A percentile compares a stretch with the other conserved stretches of the same genome.
Evolutionary conservation across 2,888 invertebrate species (phyloP).

Genomic region (Netelia virgata): DNA sequence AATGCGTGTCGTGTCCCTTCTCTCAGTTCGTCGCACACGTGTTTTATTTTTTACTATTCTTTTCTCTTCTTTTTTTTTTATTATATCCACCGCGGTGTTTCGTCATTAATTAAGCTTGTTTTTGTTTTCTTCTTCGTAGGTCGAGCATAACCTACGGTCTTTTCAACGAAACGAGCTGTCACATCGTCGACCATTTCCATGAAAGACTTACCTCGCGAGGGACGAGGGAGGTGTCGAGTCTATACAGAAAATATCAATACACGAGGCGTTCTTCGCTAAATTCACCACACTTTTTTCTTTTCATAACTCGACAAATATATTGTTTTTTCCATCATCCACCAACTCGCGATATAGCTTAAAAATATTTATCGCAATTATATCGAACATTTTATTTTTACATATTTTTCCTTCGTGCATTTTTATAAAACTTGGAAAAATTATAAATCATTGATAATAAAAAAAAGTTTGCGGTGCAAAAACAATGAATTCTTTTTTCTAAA

Average conservation of each 20-base stretch:
- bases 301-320: no score
- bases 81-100: slow-evolving; percentile 15
- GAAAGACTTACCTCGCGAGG: slow-evolving; percentile 18
- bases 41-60: slow-evolving; percentile 9
- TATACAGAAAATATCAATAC: background rate
- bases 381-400: background rate
- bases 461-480: no score
- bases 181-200: slow-evolving; percentile 43
- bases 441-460: no score
- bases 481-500: no score
- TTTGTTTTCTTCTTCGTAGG: slow-evolving; percentile 18
- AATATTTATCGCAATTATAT: no score
- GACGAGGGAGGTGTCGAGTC: slow-evolving; percentile 24
- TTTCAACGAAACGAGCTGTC: slow-evolving; percentile 25
- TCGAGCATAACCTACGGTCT: slow-evolving; percentile 39
- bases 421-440: background rate
- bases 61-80: background rate
- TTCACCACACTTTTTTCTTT: no score
- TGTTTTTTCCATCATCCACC: no score
- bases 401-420: background rate
- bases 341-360: no score
- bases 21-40: slow-evolving; percentile 9
- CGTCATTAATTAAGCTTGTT: background rate
- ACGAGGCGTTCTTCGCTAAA: no score
- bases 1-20: slow-evolving; percentile 21